Percentiles rank a stretch among this genome's conserved stretches.
Evolutionary conservation across 2,113 vertebrate species (phyloP).

Genomic region (Brachypodius melanocephalos): DNA sequence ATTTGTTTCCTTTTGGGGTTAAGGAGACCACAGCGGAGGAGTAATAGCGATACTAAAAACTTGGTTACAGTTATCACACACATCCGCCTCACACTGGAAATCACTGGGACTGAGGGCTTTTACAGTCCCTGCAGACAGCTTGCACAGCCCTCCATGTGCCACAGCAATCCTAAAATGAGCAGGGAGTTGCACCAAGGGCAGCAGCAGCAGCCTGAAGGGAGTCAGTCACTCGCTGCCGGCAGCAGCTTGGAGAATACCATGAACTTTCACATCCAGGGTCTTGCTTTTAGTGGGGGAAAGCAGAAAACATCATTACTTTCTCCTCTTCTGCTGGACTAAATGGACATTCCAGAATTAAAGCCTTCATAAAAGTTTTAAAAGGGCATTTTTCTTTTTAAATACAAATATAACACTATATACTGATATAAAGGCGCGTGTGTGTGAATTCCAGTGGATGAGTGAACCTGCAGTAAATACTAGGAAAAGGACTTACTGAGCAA

Average conservation of each 20-base stretch:
- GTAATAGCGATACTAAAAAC: not conserved
- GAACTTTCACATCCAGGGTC: not conserved
- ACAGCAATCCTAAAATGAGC: rapidly evolving
- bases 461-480: not conserved
- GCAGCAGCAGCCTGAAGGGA: not conserved
- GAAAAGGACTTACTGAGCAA: not conserved
- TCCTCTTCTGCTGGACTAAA: not conserved
- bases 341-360: not conserved
- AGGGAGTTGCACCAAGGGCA: not conserved
- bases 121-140: not conserved
- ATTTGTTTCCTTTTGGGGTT: constrained; percentile 27
- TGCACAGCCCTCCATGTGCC: not conserved
- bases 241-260: not conserved
- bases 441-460: not conserved
- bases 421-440: not conserved
- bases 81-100: rapidly evolving
- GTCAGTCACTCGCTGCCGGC: not conserved
- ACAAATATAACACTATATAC: not conserved
- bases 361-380: not conserved
- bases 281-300: not conserved
- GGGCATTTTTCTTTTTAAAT: not conserved
- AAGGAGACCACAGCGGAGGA: not conserved
- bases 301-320: not conserved
- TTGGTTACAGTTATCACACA: not conserved
- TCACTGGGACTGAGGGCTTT: not conserved